Conservation (phyloP, 2,797 vertebrate genomes). For the Mionectes olivaceus region DNA sequence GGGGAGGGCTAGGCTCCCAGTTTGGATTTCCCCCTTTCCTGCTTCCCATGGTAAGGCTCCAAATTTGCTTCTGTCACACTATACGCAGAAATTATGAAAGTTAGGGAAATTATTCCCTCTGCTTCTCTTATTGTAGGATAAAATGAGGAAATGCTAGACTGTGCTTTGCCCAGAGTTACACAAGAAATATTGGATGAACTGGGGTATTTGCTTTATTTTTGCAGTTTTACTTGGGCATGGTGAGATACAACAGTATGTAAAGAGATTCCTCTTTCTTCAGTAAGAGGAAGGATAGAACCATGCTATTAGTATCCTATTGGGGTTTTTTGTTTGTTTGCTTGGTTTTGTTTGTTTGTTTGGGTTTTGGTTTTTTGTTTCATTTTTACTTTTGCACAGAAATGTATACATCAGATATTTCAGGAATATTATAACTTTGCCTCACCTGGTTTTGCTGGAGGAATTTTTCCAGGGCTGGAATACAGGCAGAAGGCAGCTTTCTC, state of each 20-base stretch:
- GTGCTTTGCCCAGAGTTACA: background rate
- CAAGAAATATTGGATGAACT: background rate
- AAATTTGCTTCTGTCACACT: background rate
- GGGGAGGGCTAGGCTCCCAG: background rate
- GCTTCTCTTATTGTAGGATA: background rate
- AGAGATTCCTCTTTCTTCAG: background rate
- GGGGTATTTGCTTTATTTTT: background rate
- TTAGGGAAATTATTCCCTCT: background rate
- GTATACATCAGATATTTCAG: background rate
- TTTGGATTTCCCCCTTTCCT: background rate
- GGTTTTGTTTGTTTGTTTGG: background rate
- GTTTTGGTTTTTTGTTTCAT: background rate
- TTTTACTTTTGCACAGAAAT: background rate
- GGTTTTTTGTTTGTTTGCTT: background rate
- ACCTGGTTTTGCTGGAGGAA: background rate
- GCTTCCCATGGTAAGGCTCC: background rate
- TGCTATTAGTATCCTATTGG: background rate
- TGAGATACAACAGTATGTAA: background rate
- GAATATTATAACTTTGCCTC: background rate
- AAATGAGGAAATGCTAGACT: background rate
- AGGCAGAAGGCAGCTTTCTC: background rate
- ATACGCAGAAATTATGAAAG: background rate
- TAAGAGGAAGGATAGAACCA: background rate
- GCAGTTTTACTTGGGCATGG: background rate
- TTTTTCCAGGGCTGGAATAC: background rate